These are phyloP conservation scores for Drosophila putrida DNA, from an alignment of 2,888 invertebrate species.

Conservation along the genomic window DNA sequence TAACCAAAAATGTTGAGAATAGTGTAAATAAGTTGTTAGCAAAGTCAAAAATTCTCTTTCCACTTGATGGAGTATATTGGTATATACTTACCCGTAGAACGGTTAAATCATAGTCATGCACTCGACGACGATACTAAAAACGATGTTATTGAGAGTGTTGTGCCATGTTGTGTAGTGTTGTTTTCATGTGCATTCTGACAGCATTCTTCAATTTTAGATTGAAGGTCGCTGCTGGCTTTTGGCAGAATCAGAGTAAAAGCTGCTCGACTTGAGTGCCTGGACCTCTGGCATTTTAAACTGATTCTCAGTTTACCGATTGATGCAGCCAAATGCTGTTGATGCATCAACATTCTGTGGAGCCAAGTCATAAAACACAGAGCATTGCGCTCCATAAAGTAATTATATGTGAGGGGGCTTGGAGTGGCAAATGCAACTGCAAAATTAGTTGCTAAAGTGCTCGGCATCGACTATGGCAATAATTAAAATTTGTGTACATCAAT, in stretches of 20 bases:
- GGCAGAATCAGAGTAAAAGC: constrained; percentile 79
- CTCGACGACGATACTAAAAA: constrained; percentile 24
- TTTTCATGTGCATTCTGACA: constrained; percentile 42
- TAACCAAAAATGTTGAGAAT: constrained; percentile 4
- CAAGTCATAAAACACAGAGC: constrained; percentile 55
- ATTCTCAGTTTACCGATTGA: constrained; percentile 19
- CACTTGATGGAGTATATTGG: constrained; percentile 13
- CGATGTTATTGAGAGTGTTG: constrained; percentile 15
- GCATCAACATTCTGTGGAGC: background rate
- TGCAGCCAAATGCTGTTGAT: constrained; percentile 6
- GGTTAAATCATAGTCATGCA: constrained; percentile 26
- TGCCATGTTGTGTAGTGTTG: constrained; percentile 13
- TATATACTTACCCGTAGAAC: background rate
- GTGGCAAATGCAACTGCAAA: constrained; percentile 47
- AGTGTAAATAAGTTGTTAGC: constrained; percentile 22
- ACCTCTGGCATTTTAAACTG: constrained; percentile 69
- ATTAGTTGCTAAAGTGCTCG: constrained; percentile 68
- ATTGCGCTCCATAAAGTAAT: constrained; percentile 71
- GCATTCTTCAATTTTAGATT: constrained; percentile 59
- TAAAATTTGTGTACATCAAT: constrained; percentile 68
- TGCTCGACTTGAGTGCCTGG: constrained; percentile 61
- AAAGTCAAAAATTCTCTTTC: constrained; percentile 9
- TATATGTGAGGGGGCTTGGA: constrained; percentile 38
- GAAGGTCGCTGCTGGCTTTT: constrained; percentile 61
- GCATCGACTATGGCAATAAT: constrained; percentile 52